Percentiles rank a stretch among this genome's conserved stretches.
Evolutionary conservation across 2,888 invertebrate species (phyloP).

Genomic region (Clanis bilineata): DNA sequence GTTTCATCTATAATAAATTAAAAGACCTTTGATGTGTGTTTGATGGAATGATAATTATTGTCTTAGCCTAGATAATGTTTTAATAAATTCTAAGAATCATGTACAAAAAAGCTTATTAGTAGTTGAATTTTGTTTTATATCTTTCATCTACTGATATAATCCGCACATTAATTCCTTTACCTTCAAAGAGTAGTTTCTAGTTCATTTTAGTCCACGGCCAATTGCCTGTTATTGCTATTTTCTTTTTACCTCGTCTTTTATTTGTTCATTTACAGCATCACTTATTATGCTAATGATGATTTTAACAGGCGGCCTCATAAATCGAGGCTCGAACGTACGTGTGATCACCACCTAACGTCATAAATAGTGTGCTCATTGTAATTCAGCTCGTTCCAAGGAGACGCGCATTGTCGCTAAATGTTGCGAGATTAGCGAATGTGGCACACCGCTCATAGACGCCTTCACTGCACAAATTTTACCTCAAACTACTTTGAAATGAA

Average conservation of each 20-base stretch:
- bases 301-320: conserved; percentile 1
- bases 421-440: conserved; percentile 11
- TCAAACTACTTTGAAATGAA: too few relatives aligned
- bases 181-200: neutral
- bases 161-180: neutral
- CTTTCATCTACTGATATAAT: neutral
- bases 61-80: too few relatives aligned
- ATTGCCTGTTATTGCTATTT: neutral
- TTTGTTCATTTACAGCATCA: neutral
- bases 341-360: conserved; percentile 12
- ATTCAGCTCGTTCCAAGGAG: conserved; percentile 18
- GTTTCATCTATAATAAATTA: too few relatives aligned
- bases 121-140: neutral
- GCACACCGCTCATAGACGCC: neutral
- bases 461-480: neutral
- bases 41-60: too few relatives aligned
- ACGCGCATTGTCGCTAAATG: conserved; percentile 14
- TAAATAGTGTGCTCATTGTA: conserved; percentile 16
- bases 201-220: neutral
- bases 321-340: conserved; percentile 4
- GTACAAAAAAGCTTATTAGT: too few relatives aligned
- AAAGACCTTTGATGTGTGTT: too few relatives aligned
- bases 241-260: neutral
- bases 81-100: too few relatives aligned
- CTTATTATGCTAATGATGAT: conserved; percentile 4